Evolutionary conservation across 2,888 invertebrate species (phyloP).

Genomic region (Fabriciana adippe): DNA sequence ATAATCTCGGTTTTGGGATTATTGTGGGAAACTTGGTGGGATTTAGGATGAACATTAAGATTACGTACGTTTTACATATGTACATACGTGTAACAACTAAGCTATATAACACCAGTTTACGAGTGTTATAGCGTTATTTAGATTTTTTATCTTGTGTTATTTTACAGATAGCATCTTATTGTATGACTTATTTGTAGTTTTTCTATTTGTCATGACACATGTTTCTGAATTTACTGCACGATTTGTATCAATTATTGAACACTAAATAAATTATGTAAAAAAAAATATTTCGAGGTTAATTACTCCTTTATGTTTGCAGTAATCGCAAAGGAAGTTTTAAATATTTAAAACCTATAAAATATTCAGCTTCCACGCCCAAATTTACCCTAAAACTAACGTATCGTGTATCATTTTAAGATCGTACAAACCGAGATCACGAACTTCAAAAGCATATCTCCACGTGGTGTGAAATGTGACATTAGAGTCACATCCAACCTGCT

Average conservation of each 20-base stretch:
- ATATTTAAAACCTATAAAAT: conserved; percentile 3
- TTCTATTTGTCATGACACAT: too few relatives aligned
- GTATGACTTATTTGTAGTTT: too few relatives aligned
- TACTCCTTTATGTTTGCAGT: neutral
- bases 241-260: too few relatives aligned
- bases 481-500: conserved; percentile 32
- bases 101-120: neutral
- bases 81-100: too few relatives aligned
- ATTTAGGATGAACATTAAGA: neutral
- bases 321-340: neutral
- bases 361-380: conserved; percentile 15
- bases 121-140: too few relatives aligned
- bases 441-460: conserved; percentile 38
- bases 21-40: conserved; percentile 12
- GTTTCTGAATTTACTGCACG: too few relatives aligned
- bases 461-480: conserved; percentile 42
- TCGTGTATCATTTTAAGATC: conserved; percentile 35
- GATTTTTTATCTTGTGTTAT: too few relatives aligned
- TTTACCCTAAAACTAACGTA: conserved; percentile 20
- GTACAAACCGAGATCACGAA: conserved; percentile 35
- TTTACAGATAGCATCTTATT: too few relatives aligned
- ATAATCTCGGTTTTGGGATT: conserved; percentile 4
- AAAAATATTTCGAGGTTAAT: neutral
- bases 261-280: too few relatives aligned
- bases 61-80: neutral